Conservation (phyloP, 2,797 vertebrate genomes). For the Arrhamphus sclerolepis region DNA sequence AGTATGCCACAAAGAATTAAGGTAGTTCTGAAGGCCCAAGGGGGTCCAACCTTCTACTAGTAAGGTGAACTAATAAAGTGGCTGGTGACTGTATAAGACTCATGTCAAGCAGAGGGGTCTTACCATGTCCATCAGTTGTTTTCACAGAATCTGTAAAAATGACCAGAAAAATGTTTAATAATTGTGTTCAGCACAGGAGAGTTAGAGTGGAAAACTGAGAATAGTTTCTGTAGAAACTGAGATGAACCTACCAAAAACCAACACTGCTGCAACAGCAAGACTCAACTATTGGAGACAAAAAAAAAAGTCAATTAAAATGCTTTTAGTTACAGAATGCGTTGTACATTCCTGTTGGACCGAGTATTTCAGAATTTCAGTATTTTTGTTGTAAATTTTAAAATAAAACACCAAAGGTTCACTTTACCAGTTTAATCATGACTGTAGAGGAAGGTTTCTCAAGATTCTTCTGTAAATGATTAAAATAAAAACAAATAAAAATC, state of each 20-base stretch:
- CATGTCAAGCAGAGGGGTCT: no score
- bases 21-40: no score
- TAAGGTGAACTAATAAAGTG: no score
- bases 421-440: conserved; percentile 8
- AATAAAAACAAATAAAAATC: not conserved
- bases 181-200: not conserved
- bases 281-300: not conserved
- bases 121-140: not conserved
- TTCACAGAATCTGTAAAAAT: not conserved
- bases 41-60: no score
- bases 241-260: not conserved
- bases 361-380: no score
- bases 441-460: not conserved
- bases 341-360: no score
- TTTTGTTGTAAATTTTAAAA: not conserved
- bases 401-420: not conserved
- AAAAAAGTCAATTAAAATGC: not conserved
- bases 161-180: not conserved
- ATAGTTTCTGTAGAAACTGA: not conserved
- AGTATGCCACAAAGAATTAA: no score
- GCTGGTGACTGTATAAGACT: no score
- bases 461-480: not conserved
- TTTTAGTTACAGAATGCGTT: no score
- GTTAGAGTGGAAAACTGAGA: not conserved
- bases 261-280: not conserved